Conservation (phyloP, 2,797 vertebrate genomes). For the Miopithecus talapoin region DNA sequence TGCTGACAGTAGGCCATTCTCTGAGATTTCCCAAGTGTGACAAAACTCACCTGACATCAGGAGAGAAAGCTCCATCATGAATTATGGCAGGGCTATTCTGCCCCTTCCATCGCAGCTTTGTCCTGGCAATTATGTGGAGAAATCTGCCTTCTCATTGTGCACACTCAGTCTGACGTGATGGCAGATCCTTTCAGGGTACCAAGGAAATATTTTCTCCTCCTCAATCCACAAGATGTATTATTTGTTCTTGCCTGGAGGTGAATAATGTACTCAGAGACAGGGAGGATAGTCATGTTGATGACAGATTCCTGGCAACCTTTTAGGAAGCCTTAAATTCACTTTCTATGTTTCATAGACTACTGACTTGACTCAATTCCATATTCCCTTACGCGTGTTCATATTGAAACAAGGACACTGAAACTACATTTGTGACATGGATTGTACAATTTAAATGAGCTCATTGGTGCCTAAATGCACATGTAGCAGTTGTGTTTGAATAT, state of each 20-base stretch:
- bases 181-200: background rate
- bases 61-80: background rate
- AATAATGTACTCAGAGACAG: background rate
- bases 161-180: background rate
- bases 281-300: background rate
- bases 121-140: background rate
- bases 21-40: background rate
- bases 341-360: accelerated
- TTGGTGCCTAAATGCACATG: accelerated
- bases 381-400: background rate
- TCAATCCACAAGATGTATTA: background rate
- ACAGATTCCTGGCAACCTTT: background rate
- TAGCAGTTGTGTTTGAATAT: too few relatives aligned
- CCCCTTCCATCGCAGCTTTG: background rate
- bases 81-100: background rate
- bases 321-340: background rate
- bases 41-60: background rate
- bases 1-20: background rate
- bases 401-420: background rate
- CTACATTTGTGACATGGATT: background rate
- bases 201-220: background rate
- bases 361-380: background rate
- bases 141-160: background rate
- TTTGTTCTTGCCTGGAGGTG: background rate
- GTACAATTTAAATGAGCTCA: background rate